Percentiles rank a stretch among this genome's conserved stretches.
These are phyloP conservation scores for Marmota flaviventris DNA, from an alignment of 2,113 vertebrate genomes.

Conservation along the genomic window DNA sequence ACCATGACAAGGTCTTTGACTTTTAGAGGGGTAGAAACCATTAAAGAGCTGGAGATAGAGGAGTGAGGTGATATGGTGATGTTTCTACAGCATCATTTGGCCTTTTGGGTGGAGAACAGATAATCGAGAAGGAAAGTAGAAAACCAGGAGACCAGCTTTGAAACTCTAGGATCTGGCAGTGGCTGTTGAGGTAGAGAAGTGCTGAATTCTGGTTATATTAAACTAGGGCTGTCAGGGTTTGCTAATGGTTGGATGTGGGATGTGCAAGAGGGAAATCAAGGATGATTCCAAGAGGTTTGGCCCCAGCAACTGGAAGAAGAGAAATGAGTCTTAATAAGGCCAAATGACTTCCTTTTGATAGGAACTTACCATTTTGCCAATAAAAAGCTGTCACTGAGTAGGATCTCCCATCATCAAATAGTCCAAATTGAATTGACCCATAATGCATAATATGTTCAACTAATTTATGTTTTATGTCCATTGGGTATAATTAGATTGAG, in stretches of 20 bases:
- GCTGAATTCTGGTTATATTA: neutral
- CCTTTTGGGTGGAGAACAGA: neutral
- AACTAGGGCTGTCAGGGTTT: neutral
- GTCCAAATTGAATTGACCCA: neutral
- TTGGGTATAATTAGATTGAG: constrained; percentile 72
- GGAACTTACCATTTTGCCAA: constrained; percentile 21
- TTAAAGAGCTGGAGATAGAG: neutral
- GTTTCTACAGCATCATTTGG: neutral
- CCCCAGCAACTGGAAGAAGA: neutral
- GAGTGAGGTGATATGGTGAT: no score
- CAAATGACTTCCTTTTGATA: constrained; percentile 47
- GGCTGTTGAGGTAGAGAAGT: neutral
- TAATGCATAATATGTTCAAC: constrained; percentile 70
- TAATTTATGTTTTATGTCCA: constrained; percentile 78
- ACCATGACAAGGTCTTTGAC: neutral
- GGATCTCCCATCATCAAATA: neutral
- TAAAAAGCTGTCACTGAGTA: constrained; percentile 10
- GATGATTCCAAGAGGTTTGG: neutral
- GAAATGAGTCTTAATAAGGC: neutral
- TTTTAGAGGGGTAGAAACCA: neutral
- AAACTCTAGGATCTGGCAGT: neutral
- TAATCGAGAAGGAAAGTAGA: neutral
- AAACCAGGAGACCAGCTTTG: neutral
- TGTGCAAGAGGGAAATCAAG: constrained; percentile 15
- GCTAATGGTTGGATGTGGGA: neutral